These are phyloP conservation scores for Amiota mariae DNA, from an alignment of 2,888 invertebrate species.

Conservation along the genomic window DNA sequence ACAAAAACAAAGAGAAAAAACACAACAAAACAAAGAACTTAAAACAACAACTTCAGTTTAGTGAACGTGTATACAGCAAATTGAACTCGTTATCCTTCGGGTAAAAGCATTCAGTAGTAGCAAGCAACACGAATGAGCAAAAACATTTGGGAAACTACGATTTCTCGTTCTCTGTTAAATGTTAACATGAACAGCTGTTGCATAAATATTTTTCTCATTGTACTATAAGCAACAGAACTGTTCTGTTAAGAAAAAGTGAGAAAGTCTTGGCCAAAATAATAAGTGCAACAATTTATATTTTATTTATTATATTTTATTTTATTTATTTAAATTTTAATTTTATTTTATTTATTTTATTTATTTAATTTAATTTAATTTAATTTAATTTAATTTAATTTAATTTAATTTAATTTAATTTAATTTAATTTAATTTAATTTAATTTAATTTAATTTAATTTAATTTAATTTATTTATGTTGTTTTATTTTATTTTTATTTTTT, in stretches of 20 bases:
- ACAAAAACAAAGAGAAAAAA: background rate
- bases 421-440: too few species aligned
- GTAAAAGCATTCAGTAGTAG: background rate
- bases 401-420: too few species aligned
- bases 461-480: too few species aligned
- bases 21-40: background rate
- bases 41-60: conserved; percentile 20
- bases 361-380: too few species aligned
- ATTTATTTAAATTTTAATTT: too few species aligned
- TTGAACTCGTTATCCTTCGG: conserved; percentile 27
- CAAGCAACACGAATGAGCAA: background rate
- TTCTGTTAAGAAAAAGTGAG: background rate
- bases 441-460: too few species aligned
- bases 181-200: background rate
- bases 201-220: too few species aligned
- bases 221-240: background rate
- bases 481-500: too few species aligned
- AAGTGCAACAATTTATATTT: too few species aligned
- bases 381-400: too few species aligned
- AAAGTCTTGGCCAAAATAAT: background rate
- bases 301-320: too few species aligned
- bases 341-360: too few species aligned
- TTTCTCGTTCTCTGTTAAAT: background rate
- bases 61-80: background rate
- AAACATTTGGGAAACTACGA: background rate